Base-by-base conservation (phyloP, 2,113 vertebrate species). In the Cochlearius cochlearius region DNA sequence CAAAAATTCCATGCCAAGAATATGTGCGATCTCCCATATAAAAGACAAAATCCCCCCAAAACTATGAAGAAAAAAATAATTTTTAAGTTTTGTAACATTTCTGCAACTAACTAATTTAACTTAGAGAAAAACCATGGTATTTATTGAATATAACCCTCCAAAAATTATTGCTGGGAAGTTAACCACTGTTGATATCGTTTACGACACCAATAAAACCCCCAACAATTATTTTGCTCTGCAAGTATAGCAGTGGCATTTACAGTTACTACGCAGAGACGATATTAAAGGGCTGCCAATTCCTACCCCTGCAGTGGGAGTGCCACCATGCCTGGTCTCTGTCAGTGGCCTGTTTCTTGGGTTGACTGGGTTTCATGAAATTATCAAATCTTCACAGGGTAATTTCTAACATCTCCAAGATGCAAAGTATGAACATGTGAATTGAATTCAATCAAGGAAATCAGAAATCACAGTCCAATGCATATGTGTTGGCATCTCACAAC, bases 251-350 rank as follows among this genome's bases (percentile, higher is more conserved):
- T 9, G 23, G 8, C 22, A 30, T 52, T 56, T 58, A 62, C 47
- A 27, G 16, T 36, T 52, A 23, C 26, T 17, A 8, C 1, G 2
- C 25, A 81, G 49, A 60, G 52, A 29, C 5, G 6, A 27, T 5
- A 71, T 3, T 25, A 47, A 60, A 49, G 45, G 18, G 32, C 30
- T n/a, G 32, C 9, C 45, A 66, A 5, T 3, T n/a, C 43, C 27
- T 34, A 4, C 1, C 18, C 10, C 10, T 26, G 2, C 0, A 49
- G 39, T 4, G 27, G 41, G 26, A 50, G 12, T n/a, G 39, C 5
- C 69, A 39, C 15, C 39, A 3, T 1, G 5, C 30, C 56, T 18
- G 13, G 32, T 25, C 50, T 29, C 18, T 15, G 16, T 20, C 23
- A 49, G 23, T 3, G 49, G 30, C 60, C 60, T 25, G 7, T 52